Conservation (phyloP, 2,113 vertebrate species). For the Gyps fulvus region DNA sequence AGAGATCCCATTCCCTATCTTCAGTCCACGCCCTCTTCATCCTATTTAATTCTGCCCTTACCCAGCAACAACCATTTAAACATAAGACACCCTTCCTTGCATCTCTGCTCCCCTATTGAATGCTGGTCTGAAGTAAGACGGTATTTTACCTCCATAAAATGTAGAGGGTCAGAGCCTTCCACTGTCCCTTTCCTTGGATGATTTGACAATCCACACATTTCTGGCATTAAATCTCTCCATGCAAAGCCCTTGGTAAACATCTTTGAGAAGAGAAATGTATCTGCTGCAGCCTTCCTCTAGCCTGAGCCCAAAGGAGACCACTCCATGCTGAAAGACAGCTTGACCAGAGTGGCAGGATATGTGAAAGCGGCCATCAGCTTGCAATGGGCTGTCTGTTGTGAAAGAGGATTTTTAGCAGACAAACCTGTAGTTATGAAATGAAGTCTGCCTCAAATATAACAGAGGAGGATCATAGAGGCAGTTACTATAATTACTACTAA, state of each 20-base stretch:
- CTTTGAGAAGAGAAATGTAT: fast-evolving
- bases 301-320: not conserved
- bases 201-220: not conserved
- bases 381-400: not conserved
- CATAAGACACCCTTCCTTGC: not conserved
- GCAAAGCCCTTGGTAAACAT: not conserved
- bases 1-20: not conserved
- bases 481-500: conserved; percentile 35
- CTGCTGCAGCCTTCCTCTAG: not conserved
- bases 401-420: conserved; percentile 37
- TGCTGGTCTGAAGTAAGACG: fast-evolving
- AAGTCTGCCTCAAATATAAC: conserved; percentile 14
- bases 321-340: not conserved
- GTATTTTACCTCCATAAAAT: not conserved
- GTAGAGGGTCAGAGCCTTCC: not conserved
- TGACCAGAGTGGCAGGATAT: fast-evolving
- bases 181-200: not conserved
- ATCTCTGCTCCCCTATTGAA: not conserved
- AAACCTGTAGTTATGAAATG: conserved; percentile 25
- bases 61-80: not conserved
- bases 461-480: conserved; percentile 42
- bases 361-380: not conserved
- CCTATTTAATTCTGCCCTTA: not conserved
- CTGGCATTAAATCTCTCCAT: fast-evolving
- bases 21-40: not conserved